Evolutionary conservation across 2,797 vertebrate species (phyloP), one percentile per base, ranked within the genome.

Genomic region (Prionace glauca): DNA sequence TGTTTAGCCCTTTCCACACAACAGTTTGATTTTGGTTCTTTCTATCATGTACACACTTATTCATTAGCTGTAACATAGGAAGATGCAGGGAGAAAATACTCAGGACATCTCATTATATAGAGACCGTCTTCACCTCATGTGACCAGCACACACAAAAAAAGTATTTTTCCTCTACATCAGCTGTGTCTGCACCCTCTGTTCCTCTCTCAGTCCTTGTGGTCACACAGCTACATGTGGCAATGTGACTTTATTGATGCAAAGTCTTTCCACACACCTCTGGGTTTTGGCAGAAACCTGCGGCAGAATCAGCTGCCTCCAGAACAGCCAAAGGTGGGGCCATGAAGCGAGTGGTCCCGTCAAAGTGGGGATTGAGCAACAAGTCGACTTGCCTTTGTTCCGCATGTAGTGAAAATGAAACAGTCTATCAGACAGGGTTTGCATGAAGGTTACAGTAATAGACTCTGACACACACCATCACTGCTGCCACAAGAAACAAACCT

Each of bases 171-270:
- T 45, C 10, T 1, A 95, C 56, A 72, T 56, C 41, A 24, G 29
- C 8, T 11, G 45, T 56, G 26, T 60, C 29, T 56, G 93, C 16
- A 77, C 29, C 69, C 16, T 74, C 45, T 16, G 18, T 95, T 77
- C 45, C 74, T 14, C 96, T 97, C 97, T 97, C 97, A 97, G 97
- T 97, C 97, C 97, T 97, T 97, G 97, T 97, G 97, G 97, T 97
- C 96, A 97, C 97, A 97, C 97, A 97, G 97, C 97, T 97, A 97
- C 97, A 97, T 97, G 97, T 97, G 97, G 97, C 97, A 97, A 97
- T 97, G 97, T 96, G 97, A 96, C 29, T 45, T 50, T 18, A 20
- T 18, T 24, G 62, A n/a, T 16, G 20, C 20, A 32, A 62, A 26
- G 69, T 41, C 67, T 91, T 95, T 69, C 96, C 94, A 81, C 81